These are phyloP conservation scores for Melieria omissa DNA, from an alignment of 2,888 invertebrate genomes.

Conservation along the genomic window DNA sequence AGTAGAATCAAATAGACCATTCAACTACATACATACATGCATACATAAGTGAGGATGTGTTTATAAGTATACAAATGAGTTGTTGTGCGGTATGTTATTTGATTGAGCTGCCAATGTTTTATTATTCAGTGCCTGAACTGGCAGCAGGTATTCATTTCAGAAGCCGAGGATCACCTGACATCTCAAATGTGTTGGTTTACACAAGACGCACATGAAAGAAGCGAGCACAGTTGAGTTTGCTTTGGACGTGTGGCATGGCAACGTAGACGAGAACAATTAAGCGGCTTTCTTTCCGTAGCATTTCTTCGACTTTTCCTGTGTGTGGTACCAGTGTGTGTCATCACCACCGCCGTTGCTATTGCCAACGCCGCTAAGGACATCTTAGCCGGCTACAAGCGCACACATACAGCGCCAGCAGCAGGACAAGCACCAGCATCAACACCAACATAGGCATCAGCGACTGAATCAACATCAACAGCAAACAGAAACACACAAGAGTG, in stretches of 20 bases:
- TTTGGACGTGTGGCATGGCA: no score
- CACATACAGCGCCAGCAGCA: background rate
- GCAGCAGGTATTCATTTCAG: no score
- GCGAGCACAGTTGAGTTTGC: no score
- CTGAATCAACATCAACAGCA: background rate
- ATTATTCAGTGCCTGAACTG: no score
- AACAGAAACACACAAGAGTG: background rate
- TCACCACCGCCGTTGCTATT: background rate
- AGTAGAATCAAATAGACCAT: background rate
- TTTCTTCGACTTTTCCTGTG: background rate
- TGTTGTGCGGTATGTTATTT: background rate
- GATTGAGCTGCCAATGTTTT: no score
- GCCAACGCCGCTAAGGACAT: slow-evolving; percentile 8
- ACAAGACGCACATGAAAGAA: no score
- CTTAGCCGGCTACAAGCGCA: no score
- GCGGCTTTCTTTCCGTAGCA: no score
- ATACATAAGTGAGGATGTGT: slow-evolving; percentile 2
- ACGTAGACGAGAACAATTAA: no score
- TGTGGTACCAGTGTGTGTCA: background rate
- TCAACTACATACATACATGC: background rate
- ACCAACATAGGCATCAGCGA: slow-evolving; percentile 1
- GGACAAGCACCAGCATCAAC: slow-evolving; percentile 6
- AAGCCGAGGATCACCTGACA: no score
- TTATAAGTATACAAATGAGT: background rate
- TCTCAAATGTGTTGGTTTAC: no score